phyloP scores from a whole-genome alignment of 2,797 vertebrate species.

The Neosalanx taihuensis region DNA sequence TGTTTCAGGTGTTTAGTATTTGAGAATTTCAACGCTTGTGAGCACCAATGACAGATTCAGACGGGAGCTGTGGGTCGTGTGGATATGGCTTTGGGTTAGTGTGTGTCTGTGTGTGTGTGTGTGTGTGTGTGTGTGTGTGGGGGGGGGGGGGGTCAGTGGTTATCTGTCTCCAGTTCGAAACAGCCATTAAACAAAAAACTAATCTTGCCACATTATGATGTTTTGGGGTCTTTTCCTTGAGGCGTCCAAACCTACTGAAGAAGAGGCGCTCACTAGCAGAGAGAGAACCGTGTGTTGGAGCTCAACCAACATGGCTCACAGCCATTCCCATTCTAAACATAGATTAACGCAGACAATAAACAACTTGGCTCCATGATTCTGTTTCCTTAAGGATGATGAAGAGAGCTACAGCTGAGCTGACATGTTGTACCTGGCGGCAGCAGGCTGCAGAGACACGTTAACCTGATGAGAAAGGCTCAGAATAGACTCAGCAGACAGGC shows the following conservation, averaged over 20 bases:
- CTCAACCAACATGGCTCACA: background rate
- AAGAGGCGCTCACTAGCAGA: background rate
- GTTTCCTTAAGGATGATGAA: background rate
- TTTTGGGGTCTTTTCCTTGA: background rate
- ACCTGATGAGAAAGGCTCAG: background rate
- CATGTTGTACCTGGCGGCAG: conserved; percentile 38
- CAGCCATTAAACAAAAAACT: background rate
- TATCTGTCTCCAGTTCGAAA: background rate
- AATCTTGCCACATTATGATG: background rate
- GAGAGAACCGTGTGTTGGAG: background rate
- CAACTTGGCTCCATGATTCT: background rate
- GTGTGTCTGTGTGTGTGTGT: too few relatives aligned
- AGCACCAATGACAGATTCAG: too few relatives aligned
- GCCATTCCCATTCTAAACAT: background rate
- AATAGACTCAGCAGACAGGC: background rate
- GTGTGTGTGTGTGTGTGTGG: too few relatives aligned
- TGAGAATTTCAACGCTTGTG: too few relatives aligned
- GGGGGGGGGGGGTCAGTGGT: background rate
- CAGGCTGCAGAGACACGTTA: conserved; percentile 48
- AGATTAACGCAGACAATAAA: background rate
- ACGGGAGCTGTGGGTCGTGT: too few relatives aligned
- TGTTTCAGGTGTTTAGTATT: too few relatives aligned
- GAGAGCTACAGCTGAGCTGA: background rate
- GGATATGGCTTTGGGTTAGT: too few relatives aligned
- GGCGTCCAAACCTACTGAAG: background rate